phyloP scores from a whole-genome alignment of 2,888 invertebrate species.

The Platycheirus albimanus region DNA sequence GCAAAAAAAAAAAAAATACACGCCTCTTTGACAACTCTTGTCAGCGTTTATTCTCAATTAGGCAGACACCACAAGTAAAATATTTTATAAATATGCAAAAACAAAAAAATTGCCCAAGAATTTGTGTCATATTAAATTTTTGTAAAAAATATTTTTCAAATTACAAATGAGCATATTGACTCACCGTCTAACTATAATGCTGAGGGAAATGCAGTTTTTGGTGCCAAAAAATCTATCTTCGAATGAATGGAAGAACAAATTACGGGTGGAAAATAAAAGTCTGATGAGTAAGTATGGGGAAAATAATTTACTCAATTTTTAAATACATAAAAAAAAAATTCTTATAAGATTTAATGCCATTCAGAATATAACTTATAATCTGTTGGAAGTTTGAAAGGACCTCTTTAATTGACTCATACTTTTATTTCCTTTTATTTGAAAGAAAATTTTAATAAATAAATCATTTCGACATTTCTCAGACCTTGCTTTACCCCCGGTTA shows the following conservation, averaged over 20 bases:
- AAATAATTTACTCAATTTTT: too few relatives aligned
- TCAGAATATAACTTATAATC: too few relatives aligned
- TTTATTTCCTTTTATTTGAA: not conserved
- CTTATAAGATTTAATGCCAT: too few relatives aligned
- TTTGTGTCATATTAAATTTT: not conserved
- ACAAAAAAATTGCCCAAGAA: not conserved
- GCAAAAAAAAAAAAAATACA: not conserved
- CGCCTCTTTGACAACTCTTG: not conserved
- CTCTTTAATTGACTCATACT: too few relatives aligned
- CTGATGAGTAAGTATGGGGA: not conserved
- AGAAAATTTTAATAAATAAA: constrained; percentile 14
- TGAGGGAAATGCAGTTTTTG: constrained; percentile 22
- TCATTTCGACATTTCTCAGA: not conserved
- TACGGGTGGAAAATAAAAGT: not conserved
- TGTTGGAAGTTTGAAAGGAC: too few relatives aligned
- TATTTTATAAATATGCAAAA: constrained; percentile 1
- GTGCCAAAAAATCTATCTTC: constrained; percentile 39
- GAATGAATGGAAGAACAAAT: constrained; percentile 14
- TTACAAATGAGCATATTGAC: constrained; percentile 31
- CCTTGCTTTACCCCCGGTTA: not conserved
- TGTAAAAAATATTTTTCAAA: not conserved
- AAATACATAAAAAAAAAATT: not conserved
- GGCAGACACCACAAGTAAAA: not conserved
- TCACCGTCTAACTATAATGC: not conserved
- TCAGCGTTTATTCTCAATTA: constrained; percentile 27